phyloP scores from a whole-genome alignment of 2,797 vertebrate genomes.

The Sitta carolinensis region DNA sequence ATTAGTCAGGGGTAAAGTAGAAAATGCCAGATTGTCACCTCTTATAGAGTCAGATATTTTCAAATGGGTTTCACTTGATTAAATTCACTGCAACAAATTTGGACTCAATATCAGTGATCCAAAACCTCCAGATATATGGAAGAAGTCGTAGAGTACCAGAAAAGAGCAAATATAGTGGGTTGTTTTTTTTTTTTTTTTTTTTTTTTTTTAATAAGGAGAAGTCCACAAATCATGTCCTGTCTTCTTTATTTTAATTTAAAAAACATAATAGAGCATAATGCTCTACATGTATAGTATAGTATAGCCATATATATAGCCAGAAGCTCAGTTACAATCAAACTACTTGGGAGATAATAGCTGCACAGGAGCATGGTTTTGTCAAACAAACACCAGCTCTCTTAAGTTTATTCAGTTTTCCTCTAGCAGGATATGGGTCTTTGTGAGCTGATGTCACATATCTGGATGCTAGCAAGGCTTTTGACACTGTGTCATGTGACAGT shows the following conservation, averaged over 20 bases:
- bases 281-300: neutral
- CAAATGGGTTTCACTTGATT: neutral
- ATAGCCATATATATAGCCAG: neutral
- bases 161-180: neutral
- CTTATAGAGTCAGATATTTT: neutral
- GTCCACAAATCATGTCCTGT: neutral
- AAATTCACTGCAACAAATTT: neutral
- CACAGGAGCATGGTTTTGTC: neutral
- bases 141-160: neutral
- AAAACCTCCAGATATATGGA: neutral
- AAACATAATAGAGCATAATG: neutral
- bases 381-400: neutral
- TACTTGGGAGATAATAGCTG: neutral
- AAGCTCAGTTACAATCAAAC: neutral
- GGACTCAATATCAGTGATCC: neutral
- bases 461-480: neutral
- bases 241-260: neutral
- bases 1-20: neutral
- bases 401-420: neutral
- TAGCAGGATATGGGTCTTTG: neutral
- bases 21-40: neutral
- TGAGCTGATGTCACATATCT: neutral
- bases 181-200: neutral
- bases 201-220: neutral
- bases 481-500: neutral